These are phyloP conservation scores for Pentalonia nigronervosa DNA, from an alignment of 1,140 invertebrate species.

Conservation along the genomic window DNA sequence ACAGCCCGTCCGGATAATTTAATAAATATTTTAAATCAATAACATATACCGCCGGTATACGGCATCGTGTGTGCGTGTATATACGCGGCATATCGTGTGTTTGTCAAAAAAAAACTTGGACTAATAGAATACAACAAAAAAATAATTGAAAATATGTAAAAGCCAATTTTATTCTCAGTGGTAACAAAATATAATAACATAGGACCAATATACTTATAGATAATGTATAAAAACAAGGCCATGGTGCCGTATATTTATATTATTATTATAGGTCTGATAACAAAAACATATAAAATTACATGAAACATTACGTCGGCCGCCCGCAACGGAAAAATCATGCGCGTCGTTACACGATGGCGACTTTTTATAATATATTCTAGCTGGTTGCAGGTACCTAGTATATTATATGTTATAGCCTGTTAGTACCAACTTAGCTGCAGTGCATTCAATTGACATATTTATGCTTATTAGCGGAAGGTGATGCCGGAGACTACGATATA, in stretches of 20 bases:
- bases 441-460: background rate
- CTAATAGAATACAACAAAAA: background rate
- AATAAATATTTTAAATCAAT: constrained; percentile 7
- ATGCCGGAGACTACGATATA: no score
- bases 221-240: background rate
- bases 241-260: background rate
- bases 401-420: background rate
- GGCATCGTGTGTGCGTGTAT: background rate
- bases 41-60: background rate
- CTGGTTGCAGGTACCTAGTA: background rate
- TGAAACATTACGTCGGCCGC: background rate
- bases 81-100: background rate
- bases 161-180: background rate
- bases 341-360: background rate
- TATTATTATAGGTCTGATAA: background rate
- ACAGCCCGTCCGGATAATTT: background rate
- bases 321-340: background rate
- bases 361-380: background rate
- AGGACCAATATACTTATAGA: background rate
- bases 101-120: background rate
- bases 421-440: background rate
- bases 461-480: background rate
- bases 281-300: background rate
- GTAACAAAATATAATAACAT: background rate
- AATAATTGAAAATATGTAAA: background rate